Conservation (phyloP, 2,888 invertebrate species). For the Diaperis boleti region DNA sequence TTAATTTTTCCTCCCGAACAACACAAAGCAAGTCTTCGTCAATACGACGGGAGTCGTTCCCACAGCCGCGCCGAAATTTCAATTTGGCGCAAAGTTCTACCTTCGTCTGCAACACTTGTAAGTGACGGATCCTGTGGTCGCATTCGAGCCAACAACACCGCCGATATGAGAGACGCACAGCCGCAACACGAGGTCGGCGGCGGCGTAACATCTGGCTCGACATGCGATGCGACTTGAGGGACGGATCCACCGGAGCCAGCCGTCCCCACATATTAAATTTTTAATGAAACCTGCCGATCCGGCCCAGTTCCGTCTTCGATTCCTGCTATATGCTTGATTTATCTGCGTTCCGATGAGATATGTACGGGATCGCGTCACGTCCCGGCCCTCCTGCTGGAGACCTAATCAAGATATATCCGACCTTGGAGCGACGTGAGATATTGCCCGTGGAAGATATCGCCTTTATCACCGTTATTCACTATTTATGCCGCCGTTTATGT, state of each 20-base stretch:
- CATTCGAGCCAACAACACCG: slow-evolving; percentile 24
- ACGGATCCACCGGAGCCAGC: slow-evolving; percentile 47
- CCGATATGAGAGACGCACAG: slow-evolving; percentile 32
- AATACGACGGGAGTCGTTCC: too few relatives aligned
- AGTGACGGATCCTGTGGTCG: slow-evolving; percentile 36
- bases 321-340: slow-evolving; percentile 66
- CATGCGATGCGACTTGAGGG: slow-evolving; percentile 55
- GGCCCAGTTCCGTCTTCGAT: slow-evolving; percentile 41
- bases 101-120: slow-evolving; percentile 32
- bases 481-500: slow-evolving; percentile 62
- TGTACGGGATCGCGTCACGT: slow-evolving; percentile 64
- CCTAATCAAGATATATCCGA: slow-evolving; percentile 66
- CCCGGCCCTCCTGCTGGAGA: slow-evolving; percentile 51
- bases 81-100: neutral
- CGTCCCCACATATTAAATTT: slow-evolving; percentile 54
- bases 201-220: slow-evolving; percentile 55
- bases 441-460: slow-evolving; percentile 62
- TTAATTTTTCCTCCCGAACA: too few relatives aligned
- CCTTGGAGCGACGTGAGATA: slow-evolving; percentile 64
- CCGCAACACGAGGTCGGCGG: slow-evolving; percentile 39
- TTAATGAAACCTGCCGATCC: slow-evolving; percentile 52
- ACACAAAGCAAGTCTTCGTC: too few relatives aligned
- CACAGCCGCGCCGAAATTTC: too few relatives aligned
- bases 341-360: slow-evolving; percentile 63
- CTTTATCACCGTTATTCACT: slow-evolving; percentile 63